These are phyloP conservation scores for Vireo griseus DNA, from an alignment of 2,797 vertebrate species.

Conservation along the genomic window DNA sequence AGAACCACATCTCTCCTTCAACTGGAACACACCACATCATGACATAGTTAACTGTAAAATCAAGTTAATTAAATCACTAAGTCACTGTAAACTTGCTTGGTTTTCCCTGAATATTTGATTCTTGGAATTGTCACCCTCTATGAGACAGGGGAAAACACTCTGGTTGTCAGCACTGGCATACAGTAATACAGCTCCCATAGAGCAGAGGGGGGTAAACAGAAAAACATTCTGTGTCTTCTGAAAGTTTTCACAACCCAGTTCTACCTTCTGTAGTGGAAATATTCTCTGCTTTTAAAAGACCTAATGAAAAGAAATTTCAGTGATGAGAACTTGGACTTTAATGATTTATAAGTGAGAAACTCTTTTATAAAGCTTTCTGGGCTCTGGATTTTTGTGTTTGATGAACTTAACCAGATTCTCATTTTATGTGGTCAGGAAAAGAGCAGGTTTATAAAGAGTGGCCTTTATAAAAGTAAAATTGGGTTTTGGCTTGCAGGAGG, in stretches of 20 bases:
- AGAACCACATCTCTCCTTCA: neutral
- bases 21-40: neutral
- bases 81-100: neutral
- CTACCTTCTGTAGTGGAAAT: neutral
- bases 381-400: neutral
- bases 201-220: neutral
- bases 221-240: neutral
- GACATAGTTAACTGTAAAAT: neutral
- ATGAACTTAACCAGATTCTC: neutral
- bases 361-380: neutral
- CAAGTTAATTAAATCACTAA: neutral
- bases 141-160: neutral
- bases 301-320: neutral
- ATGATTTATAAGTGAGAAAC: neutral
- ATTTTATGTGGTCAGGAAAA: conserved; percentile 11
- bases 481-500: conserved; percentile 13
- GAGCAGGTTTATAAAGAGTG: neutral
- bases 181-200: neutral
- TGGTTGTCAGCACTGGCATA: neutral
- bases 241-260: neutral
- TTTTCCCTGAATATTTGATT: neutral
- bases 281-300: neutral
- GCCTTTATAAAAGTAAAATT: conserved; percentile 12
- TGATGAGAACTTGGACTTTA: neutral
- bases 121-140: neutral